Base-by-base conservation (phyloP, 2,888 invertebrate genomes). In the Monopis laevigella region DNA sequence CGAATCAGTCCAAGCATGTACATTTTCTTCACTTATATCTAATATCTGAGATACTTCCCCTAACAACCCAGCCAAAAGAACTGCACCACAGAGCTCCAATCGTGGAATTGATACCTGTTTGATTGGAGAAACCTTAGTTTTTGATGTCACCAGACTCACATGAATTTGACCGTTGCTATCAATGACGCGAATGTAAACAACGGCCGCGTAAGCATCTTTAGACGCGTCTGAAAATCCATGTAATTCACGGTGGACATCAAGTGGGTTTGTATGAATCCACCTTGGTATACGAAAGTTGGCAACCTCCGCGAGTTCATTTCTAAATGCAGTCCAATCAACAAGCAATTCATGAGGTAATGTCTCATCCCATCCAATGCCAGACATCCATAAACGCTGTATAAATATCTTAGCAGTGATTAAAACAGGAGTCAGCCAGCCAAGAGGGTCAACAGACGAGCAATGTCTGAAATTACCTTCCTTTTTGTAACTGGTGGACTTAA, bases 381-480 rank as follows among this genome's bases (percentile, higher is more conserved):
- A 28, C 11, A 55, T 27, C 57, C 59, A 59, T 2, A 58, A 32
- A 39, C 46, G 51, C 41, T 59, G 56, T 2, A 59, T 56, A 3
- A 57, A 49, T 11, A 55, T 40, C 26, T 61, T 57, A 1, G 54
- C 50, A 7, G 19, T 39, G 10, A 58, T 44, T 1, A 58, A 47
- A 1, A 17, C 27, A 1, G 54, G 56, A 0, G 56, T 51, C 1
- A 54, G 29, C 57, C 58, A 60, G 0, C 58, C 59, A 1, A 58
- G 27, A 1, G 58, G 58, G 34, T 58, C 56, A 39, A 62, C 1
- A 59, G 26, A 0, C 48, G 36, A 5, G 54, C 39, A 3, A 59
- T 51, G 11, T 57, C 55, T 1, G 57, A 55, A 7, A 56, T 45
- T 12, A 60, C 45, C 19, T 35, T 48, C 44, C 57, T 50, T 48